Conservation (phyloP, 2,797 vertebrate genomes). For the Percopsis omiscomaycus region DNA sequence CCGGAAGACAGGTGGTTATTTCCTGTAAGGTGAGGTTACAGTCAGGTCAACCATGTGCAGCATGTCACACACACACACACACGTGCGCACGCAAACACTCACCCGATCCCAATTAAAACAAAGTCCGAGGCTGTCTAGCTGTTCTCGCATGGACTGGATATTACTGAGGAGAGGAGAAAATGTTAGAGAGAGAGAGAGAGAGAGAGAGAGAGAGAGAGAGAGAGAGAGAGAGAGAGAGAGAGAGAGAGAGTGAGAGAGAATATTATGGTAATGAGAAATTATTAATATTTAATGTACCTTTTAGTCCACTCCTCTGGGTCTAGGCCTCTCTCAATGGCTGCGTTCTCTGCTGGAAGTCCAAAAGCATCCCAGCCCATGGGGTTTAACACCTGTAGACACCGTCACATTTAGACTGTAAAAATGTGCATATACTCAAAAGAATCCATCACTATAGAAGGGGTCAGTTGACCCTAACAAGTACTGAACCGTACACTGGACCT, state of each 20-base stretch:
- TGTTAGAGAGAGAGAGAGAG: background rate
- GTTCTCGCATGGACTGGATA: constrained; percentile 88
- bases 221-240: background rate
- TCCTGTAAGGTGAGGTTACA: constrained; percentile 78
- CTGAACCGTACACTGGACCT: too few species aligned
- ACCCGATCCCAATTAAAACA: constrained; percentile 94
- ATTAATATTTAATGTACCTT: constrained; percentile 70
- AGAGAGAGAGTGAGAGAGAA: background rate
- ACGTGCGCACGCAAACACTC: constrained; percentile 48
- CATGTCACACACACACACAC: background rate
- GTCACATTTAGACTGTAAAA: background rate
- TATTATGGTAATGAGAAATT: background rate
- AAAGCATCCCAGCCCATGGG: constrained; percentile 99
- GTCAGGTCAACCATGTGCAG: constrained; percentile 16
- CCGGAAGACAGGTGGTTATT: constrained; percentile 90
- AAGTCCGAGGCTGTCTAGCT: constrained; percentile 89
- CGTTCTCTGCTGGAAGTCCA: constrained; percentile 96
- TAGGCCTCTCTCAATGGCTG: constrained; percentile 88
- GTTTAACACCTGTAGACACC: constrained; percentile 86
- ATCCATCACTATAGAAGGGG: too few species aligned
- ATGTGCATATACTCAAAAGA: too few species aligned
- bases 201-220: background rate
- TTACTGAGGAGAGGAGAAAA: constrained; percentile 78
- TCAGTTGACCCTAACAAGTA: too few species aligned
- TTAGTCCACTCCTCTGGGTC: constrained; percentile 93